Percentiles rank a stretch among this genome's conserved stretches.
phyloP scores from a whole-genome alignment of 2,113 vertebrate species.

The Cygnus buccinator region DNA sequence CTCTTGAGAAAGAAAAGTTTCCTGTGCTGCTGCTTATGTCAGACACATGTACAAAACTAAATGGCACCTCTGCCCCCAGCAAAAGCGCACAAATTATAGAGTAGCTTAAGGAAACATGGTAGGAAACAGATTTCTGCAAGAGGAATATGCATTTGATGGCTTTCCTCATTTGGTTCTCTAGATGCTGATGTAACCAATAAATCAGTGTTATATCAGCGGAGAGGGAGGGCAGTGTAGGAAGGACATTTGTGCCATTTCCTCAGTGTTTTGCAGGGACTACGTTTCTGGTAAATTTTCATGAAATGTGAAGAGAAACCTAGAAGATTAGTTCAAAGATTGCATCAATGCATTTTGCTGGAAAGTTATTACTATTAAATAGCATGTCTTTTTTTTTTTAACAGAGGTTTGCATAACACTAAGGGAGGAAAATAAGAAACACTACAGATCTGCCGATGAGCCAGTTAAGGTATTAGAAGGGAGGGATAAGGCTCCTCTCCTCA shows the following conservation, averaged over 20 bases:
- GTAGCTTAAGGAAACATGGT: neutral
- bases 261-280: neutral
- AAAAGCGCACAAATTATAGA: neutral
- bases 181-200: neutral
- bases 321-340: neutral
- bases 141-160: neutral
- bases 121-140: neutral
- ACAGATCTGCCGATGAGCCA: conserved; percentile 10
- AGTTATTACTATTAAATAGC: conserved; percentile 14
- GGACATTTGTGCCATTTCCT: neutral
- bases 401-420: neutral
- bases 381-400: neutral
- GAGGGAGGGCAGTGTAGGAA: neutral
- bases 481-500: neutral
- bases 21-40: neutral
- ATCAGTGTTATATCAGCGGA: neutral
- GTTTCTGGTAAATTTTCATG: neutral
- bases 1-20: neutral
- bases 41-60: neutral
- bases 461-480: neutral
- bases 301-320: neutral
- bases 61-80: neutral
- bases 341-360: conserved; percentile 14
- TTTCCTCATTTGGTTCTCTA: neutral
- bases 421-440: neutral